These are phyloP conservation scores for Ecdyonurus torrentis DNA, from an alignment of 2,888 invertebrate genomes.

Conservation along the genomic window DNA sequence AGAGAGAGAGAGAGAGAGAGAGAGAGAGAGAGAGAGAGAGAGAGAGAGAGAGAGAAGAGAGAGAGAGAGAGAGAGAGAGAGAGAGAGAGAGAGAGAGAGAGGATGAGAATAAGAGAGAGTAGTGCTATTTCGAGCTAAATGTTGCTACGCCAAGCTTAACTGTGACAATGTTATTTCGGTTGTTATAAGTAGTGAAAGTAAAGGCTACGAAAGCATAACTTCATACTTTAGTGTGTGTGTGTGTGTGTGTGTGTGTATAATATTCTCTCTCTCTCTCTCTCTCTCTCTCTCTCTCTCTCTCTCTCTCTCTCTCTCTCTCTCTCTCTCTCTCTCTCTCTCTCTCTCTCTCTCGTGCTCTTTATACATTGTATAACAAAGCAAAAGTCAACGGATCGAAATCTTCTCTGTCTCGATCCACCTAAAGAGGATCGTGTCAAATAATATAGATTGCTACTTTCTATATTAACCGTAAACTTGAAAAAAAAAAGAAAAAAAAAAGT, in stretches of 20 bases:
- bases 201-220: too few relatives aligned
- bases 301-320: too few relatives aligned
- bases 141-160: not conserved
- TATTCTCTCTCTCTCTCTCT: too few relatives aligned
- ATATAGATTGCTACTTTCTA: not conserved
- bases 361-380: too few relatives aligned
- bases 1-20: not conserved
- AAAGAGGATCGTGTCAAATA: not conserved
- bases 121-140: not conserved
- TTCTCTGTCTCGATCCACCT: too few relatives aligned
- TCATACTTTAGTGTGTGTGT: too few relatives aligned
- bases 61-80: not conserved
- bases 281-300: too few relatives aligned
- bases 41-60: not conserved
- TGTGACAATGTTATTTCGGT: not conserved
- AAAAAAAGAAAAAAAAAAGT: not conserved
- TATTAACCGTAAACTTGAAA: not conserved
- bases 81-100: not conserved
- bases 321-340: too few relatives aligned
- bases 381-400: not conserved
- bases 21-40: not conserved
- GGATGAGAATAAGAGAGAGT: not conserved
- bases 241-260: too few relatives aligned
- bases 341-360: too few relatives aligned
- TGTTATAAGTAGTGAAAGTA: not conserved